A percentile compares a stretch with the other conserved stretches of the same genome.
phyloP scores from a whole-genome alignment of 2,888 invertebrate genomes.

The Podotricha telesiphe region DNA sequence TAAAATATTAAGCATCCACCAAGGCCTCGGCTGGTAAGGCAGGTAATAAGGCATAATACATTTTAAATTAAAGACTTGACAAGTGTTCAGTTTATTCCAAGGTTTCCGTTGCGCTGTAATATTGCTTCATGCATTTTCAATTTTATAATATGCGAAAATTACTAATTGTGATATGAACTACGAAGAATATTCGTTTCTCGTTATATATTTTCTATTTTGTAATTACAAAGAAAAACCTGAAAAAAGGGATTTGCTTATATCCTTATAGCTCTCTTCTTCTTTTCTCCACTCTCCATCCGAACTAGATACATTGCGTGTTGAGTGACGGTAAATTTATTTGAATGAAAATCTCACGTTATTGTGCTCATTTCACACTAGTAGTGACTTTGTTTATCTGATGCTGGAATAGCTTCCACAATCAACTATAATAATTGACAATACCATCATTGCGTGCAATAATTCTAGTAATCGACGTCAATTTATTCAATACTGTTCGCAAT shows the following conservation, averaged over 20 bases:
- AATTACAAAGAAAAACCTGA: too few relatives aligned
- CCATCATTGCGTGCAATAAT: neutral
- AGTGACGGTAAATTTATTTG: too few relatives aligned
- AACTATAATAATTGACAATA: neutral
- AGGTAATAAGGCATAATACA: neutral
- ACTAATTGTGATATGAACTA: neutral
- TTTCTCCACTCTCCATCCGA: too few relatives aligned
- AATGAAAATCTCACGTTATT: too few relatives aligned
- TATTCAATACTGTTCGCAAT: neutral
- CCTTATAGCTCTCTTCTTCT: too few relatives aligned
- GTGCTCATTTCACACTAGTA: too few relatives aligned
- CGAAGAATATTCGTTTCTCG: neutral
- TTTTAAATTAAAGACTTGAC: neutral
- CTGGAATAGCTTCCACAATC: neutral
- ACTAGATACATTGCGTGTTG: too few relatives aligned
- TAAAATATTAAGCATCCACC: neutral
- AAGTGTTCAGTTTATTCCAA: neutral
- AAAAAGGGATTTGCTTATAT: too few relatives aligned
- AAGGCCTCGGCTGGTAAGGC: neutral
- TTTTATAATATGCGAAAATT: conserved; percentile 9
- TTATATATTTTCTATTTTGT: too few relatives aligned
- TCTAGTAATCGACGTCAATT: neutral
- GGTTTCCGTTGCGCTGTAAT: conserved; percentile 1
- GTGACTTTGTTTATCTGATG: neutral
- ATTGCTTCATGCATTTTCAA: conserved; percentile 15